Conservation (phyloP, 2,113 vertebrate genomes). For the Alethe diademata region DNA sequence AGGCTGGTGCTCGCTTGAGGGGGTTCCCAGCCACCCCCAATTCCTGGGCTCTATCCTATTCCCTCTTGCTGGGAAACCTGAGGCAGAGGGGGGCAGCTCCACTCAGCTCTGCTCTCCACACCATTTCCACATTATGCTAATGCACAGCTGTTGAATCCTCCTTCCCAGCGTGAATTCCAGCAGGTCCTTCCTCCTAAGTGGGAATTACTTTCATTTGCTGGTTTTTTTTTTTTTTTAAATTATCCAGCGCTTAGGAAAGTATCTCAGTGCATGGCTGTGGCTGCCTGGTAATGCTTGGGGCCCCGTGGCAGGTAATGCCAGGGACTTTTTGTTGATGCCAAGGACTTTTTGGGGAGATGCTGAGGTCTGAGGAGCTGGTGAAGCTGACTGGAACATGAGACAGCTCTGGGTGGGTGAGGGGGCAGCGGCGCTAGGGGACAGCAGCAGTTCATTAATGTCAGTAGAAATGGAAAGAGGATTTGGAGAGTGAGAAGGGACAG, state of each 20-base stretch:
- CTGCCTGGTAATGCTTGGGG: neutral
- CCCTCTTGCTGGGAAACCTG: neutral
- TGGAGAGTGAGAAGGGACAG: neutral
- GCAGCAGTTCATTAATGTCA: neutral
- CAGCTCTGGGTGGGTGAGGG: neutral
- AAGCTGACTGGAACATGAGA: neutral
- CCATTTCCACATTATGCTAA: conserved; percentile 12
- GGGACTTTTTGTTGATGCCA: neutral
- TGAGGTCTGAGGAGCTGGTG: neutral
- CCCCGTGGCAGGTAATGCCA: accelerated
- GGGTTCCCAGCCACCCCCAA: neutral
- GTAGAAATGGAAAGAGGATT: conserved; percentile 26
- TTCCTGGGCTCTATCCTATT: neutral
- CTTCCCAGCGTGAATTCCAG: conserved; percentile 4
- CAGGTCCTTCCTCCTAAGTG: neutral
- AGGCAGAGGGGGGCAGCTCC: neutral
- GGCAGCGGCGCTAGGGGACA: accelerated
- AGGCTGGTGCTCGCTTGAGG: neutral
- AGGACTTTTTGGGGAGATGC: neutral
- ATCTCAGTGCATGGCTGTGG: neutral
- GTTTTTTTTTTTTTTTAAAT: neutral
- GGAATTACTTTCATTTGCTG: neutral
- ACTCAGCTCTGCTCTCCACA: neutral
- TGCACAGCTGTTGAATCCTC: conserved; percentile 17
- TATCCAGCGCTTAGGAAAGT: neutral